Evolutionary conservation across 1,140 invertebrate species (phyloP).

Genomic region (Cherax destructor): DNA sequence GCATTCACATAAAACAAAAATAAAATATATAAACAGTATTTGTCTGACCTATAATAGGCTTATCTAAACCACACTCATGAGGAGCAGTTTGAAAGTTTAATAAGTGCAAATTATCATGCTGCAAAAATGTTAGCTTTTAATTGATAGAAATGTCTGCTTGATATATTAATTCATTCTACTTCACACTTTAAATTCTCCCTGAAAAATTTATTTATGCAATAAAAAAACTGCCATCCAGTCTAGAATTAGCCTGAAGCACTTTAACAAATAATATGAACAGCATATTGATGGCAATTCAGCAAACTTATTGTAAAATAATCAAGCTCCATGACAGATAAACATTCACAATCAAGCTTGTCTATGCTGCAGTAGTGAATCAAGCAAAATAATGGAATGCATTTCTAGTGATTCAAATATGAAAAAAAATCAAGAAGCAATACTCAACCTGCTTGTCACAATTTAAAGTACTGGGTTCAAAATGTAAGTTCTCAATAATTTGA

Average conservation of each 20-base stretch:
- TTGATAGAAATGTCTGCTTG: background rate
- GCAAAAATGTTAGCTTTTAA: background rate
- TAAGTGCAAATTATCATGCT: background rate
- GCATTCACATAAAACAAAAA: too few species aligned
- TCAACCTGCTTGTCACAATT: background rate
- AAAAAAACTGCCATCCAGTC: background rate
- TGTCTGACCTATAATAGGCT: too few species aligned
- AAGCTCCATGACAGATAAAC: background rate
- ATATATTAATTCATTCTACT: background rate
- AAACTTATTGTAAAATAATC: background rate
- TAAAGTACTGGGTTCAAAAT: too few species aligned
- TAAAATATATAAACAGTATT: too few species aligned
- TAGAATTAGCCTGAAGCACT: background rate
- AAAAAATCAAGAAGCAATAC: slow-evolving; percentile 3
- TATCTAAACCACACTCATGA: background rate
- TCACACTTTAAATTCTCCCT: background rate
- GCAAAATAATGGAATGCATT: slow-evolving; percentile 12
- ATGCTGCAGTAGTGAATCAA: slow-evolving; percentile 32
- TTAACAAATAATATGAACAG: background rate
- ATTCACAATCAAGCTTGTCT: slow-evolving; percentile 34
- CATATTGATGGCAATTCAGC: background rate
- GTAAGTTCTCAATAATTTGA: too few species aligned
- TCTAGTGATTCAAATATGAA: background rate
- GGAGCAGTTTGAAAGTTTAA: background rate
- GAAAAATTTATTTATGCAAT: background rate